Evolutionary conservation across 1,140 invertebrate genomes (phyloP).

Genomic region (Pemphigus obesinymphae): DNA sequence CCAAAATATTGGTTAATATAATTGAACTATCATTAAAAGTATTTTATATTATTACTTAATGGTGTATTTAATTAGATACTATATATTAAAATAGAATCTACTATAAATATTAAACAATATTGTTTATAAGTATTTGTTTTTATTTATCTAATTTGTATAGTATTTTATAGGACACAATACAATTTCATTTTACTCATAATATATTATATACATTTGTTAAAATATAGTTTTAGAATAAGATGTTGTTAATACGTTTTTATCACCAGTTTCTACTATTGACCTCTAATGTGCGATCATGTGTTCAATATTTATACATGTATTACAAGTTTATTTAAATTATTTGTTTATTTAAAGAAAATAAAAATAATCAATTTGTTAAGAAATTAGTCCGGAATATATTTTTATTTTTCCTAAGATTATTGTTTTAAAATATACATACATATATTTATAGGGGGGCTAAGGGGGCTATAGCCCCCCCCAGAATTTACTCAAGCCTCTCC

Average conservation of each 20-base stretch:
- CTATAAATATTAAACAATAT: neutral
- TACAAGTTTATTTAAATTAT: neutral
- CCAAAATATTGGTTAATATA: neutral
- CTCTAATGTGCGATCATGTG: neutral
- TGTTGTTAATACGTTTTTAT: constrained; percentile 24
- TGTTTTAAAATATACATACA: too few species aligned
- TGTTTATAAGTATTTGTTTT: constrained; percentile 6
- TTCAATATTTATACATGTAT: neutral
- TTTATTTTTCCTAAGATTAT: neutral
- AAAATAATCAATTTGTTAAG: constrained; percentile 6
- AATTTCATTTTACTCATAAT: neutral
- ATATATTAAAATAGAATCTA: neutral
- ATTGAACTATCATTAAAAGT: neutral
- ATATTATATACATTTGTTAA: constrained; percentile 7
- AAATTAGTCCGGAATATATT: neutral
- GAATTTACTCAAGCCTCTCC: too few species aligned
- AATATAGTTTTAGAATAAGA: neutral
- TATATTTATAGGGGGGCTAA: too few species aligned
- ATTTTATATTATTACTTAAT: neutral
- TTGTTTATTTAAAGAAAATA: neutral
- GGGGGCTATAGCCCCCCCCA: too few species aligned
- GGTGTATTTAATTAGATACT: constrained; percentile 6
- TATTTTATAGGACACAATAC: neutral
- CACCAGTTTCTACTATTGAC: neutral
- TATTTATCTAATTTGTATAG: neutral